Base-by-base conservation (phyloP, 2,113 vertebrate species). In the Zeus faber region DNA sequence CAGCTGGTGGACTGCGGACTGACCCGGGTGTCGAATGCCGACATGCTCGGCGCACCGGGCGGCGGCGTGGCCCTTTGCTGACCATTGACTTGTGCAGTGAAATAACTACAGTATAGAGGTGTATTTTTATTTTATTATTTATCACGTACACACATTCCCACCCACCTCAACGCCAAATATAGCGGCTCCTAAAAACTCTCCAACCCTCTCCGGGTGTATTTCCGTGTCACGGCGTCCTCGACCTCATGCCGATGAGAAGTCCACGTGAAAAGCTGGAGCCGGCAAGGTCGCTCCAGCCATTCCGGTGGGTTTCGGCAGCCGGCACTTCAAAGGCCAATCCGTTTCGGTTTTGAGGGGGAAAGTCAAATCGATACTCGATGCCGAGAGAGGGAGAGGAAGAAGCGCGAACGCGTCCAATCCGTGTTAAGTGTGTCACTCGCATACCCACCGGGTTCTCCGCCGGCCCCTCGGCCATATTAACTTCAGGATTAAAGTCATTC, bases 1-100 rank as follows among this genome's bases (percentile, higher is more conserved):
- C 85, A 85, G 85, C 79, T 84, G 81, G 74, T 82, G n/a, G 66
- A 49, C 2, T 46, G 66, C 40, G 59, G 76, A 49, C 65, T 84
- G 77, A 79, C 77, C 77, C 51, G 1, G 67, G 76, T n/a, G 77
- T 77, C 81, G 66, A 75, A 81, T 73, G 55, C 62, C 63, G 54
- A 40, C 58, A 55, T 64, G 65, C 54, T 65, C 62, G 71, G 20
- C 41, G 54, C 52, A 17, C 47, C 58, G 49, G 49, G 50, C 6
- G 20, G 51, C 2, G 21, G 39, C 16, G 1, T 39, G 16, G 17
- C 14, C 47, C 50, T 31, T 27, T 20, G 18, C 52, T 71, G 70
- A 70, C 63, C 66, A 64, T 49, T 63, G 26, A 24, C 29, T 29
- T 33, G 25, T 58, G 49, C 20, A 23, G 6, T n/a, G 40, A 47